Percentiles rank a stretch among this genome's conserved stretches.
Evolutionary conservation across 2,113 vertebrate species (phyloP).

Genomic region (Xyrauchen texanus): DNA sequence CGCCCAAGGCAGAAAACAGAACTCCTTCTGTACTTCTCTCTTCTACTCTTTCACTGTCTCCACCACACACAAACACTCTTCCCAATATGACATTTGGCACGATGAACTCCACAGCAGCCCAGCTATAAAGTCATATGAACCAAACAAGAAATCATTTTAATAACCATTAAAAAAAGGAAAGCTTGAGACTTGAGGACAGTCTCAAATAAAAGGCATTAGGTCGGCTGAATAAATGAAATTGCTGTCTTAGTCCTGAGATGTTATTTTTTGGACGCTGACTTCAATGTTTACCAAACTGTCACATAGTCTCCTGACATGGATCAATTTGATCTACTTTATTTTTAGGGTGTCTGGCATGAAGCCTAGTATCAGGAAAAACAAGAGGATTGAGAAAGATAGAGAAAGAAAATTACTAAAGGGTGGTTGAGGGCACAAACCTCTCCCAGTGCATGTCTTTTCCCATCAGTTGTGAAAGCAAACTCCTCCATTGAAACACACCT

Average conservation of each 20-base stretch:
- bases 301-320: conserved; percentile 53
- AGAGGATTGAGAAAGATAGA: conserved; percentile 1
- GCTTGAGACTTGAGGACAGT: conserved; percentile 9
- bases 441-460: conserved; percentile 14
- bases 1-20: conserved; percentile 37
- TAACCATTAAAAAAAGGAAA: conserved; percentile 53
- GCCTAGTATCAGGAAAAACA: conserved; percentile 46
- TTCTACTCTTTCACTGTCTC: conserved; percentile 26
- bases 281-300: conserved; percentile 63
- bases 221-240: conserved; percentile 43
- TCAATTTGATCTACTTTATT: conserved; percentile 68
- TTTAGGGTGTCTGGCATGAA: conserved; percentile 64
- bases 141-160: conserved; percentile 64
- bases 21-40: conserved; percentile 22
- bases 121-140: conserved; percentile 68
- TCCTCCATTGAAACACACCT: conserved; percentile 58
- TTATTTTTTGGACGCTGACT: not conserved
- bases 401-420: not conserved
- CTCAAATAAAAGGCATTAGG: conserved; percentile 56
- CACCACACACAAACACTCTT: conserved; percentile 38
- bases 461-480: conserved; percentile 57
- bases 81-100: conserved; percentile 67
- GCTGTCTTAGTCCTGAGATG: conserved; percentile 54
- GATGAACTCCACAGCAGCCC: conserved; percentile 59
- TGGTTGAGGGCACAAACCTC: conserved; percentile 42